Evolutionary conservation across 2,797 vertebrate species (phyloP), one percentile per base, ranked within the genome.

Genomic region (Chaunax sp.): DNA sequence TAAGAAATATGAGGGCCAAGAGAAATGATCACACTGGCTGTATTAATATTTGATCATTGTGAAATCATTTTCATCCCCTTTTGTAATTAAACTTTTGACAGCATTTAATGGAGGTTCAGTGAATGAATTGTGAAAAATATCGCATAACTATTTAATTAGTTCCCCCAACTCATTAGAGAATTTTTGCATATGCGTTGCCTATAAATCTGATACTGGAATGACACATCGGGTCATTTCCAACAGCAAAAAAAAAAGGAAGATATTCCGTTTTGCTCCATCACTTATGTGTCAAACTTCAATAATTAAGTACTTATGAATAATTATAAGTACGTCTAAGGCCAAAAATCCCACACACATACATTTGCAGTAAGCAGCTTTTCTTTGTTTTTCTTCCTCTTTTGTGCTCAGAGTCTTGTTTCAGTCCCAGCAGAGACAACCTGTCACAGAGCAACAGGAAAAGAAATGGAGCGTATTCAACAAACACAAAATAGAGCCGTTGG

Each of bases 41-140:
- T 79, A 87, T 92, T 91, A 90, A 91, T 91, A 89, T 90, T 92
- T 92, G 80, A 92, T 92, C 80, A 78, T 76, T 64, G 80, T 44
- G 70, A 87, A 89, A 87, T 89, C 58, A 78, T 83, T 92, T 91
- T 89, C 87, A 88, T 92, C 88, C 87, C 82, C 81, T 82, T 86
- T 89, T 85, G 83, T 92, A 92, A 93, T 93, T 92, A 92, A 88
- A 90, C 75, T 80, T 88, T 90, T 92, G 91, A 91, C 91, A 90
- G 84, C 59, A 30, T 75, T 71, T 90, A 92, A 92, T 92, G 84
- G 84, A 84, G 78, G 81, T 81, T 87, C 35, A 64, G 75, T 67
- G 75, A 85, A 92, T 87, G 78, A 82, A 87, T 85, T 87, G 88
- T 88, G 81, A 77, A 78, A 89, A 83, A 85, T 82, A 82, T 75